These are phyloP conservation scores for Alectura lathami DNA, from an alignment of 2,113 vertebrate genomes.

Conservation along the genomic window DNA sequence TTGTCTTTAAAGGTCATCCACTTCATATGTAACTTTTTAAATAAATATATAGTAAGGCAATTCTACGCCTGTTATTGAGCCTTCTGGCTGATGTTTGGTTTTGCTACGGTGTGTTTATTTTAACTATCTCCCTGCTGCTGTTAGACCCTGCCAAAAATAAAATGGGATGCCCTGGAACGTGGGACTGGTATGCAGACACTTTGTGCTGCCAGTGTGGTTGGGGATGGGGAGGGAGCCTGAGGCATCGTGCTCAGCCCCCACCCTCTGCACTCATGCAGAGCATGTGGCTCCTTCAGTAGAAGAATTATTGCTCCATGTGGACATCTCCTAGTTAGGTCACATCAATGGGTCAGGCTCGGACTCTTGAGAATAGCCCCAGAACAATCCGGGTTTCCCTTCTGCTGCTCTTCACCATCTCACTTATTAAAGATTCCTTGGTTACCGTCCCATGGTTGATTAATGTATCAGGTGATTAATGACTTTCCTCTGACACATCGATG, in stretches of 20 bases:
- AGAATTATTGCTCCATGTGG: neutral
- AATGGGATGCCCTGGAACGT: neutral
- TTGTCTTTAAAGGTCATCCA: conserved; percentile 38
- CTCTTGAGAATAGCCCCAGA: neutral
- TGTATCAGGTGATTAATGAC: conserved; percentile 32
- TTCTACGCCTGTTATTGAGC: neutral
- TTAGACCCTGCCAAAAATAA: neutral
- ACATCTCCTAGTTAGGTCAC: neutral
- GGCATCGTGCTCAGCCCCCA: accelerated
- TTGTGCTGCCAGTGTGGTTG: accelerated
- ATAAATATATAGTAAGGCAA: neutral
- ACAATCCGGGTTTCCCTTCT: neutral
- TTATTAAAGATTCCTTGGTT: conserved; percentile 9
- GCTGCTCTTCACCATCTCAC: neutral
- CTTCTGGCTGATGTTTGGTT: neutral
- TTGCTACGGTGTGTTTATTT: neutral
- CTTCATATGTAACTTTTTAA: neutral
- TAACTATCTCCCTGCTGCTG: neutral
- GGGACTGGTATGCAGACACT: neutral
- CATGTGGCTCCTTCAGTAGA: neutral
- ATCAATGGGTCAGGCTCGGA: neutral
- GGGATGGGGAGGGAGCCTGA: neutral
- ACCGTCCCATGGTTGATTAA: neutral
- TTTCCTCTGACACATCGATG: neutral
- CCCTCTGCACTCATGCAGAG: neutral